Evolutionary conservation across 2,888 invertebrate genomes (phyloP).

Genomic region (Frankliniella fusca): DNA sequence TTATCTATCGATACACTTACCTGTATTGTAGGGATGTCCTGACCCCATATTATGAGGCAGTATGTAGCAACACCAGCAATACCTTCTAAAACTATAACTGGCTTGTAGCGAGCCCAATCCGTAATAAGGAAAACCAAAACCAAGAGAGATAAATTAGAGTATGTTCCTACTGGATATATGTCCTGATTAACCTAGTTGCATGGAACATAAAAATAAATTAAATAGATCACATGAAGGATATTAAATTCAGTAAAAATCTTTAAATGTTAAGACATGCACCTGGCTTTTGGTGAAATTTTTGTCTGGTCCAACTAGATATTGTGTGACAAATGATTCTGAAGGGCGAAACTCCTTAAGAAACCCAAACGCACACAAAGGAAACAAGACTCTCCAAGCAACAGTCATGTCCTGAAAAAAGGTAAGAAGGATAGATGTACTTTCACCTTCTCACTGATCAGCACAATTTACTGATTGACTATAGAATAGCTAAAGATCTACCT

Average conservation of each 20-base stretch:
- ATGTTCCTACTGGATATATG: constrained; percentile 81
- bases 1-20: constrained; percentile 43
- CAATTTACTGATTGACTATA: too few relatives aligned
- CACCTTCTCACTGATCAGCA: too few relatives aligned
- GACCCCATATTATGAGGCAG: constrained; percentile 69
- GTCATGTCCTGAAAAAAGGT: neutral
- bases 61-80: constrained; percentile 68
- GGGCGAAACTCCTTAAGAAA: constrained; percentile 78
- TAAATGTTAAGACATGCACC: constrained; percentile 46
- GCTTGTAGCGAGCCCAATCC: constrained; percentile 78
- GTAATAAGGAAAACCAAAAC: constrained; percentile 76
- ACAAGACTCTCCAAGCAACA: neutral
- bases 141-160: constrained; percentile 70
- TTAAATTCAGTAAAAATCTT: neutral
- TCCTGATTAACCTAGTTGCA: constrained; percentile 60
- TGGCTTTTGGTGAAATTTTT: constrained; percentile 68
- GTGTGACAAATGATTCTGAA: constrained; percentile 77
- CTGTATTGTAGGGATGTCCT: constrained; percentile 65
- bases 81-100: constrained; percentile 76
- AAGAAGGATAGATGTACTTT: too few relatives aligned
- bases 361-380: constrained; percentile 56
- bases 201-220: neutral
- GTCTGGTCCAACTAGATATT: constrained; percentile 71
- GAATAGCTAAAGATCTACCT: too few relatives aligned
- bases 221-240: neutral